A percentile compares a stretch with the other conserved stretches of the same genome.
Conservation (phyloP, 2,113 vertebrate species). For the Hypocryptadius cinnamomeus region DNA sequence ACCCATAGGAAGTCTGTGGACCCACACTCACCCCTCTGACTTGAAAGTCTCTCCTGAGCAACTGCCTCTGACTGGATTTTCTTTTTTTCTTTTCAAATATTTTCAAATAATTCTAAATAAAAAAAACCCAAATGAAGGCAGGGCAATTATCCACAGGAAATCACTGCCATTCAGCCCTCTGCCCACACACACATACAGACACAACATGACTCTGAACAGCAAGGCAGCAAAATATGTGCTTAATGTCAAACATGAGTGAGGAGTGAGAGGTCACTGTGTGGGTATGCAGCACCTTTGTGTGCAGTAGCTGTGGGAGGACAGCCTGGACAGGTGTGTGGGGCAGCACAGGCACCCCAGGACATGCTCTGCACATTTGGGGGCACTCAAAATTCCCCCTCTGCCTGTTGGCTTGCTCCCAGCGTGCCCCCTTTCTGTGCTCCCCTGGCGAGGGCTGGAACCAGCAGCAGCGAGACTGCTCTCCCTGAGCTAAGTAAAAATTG, state of each 20-base stretch:
- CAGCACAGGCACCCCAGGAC: neutral
- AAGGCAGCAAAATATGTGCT: neutral
- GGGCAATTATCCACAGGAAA: neutral
- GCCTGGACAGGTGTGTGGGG: neutral
- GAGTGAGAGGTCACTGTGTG: neutral
- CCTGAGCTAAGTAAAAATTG: neutral
- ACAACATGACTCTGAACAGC: neutral
- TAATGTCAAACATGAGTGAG: neutral
- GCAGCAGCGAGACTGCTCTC: neutral
- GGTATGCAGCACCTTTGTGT: neutral
- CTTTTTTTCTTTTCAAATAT: neutral
- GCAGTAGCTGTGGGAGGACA: neutral
- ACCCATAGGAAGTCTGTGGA: neutral
- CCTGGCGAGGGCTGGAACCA: neutral
- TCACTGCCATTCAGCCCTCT: neutral
- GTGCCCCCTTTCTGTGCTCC: neutral
- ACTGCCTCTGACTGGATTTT: neutral
- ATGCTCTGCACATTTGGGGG: neutral
- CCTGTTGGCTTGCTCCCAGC: fast-evolving
- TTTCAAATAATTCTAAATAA: neutral
- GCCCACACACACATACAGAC: neutral
- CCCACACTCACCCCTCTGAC: neutral
- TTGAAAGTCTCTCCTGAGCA: neutral
- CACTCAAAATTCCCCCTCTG: neutral
- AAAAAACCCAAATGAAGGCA: neutral